A percentile compares a stretch with the other conserved stretches of the same genome.
Conservation (phyloP, 2,113 vertebrate species). For the Ciconia boyciana region DNA sequence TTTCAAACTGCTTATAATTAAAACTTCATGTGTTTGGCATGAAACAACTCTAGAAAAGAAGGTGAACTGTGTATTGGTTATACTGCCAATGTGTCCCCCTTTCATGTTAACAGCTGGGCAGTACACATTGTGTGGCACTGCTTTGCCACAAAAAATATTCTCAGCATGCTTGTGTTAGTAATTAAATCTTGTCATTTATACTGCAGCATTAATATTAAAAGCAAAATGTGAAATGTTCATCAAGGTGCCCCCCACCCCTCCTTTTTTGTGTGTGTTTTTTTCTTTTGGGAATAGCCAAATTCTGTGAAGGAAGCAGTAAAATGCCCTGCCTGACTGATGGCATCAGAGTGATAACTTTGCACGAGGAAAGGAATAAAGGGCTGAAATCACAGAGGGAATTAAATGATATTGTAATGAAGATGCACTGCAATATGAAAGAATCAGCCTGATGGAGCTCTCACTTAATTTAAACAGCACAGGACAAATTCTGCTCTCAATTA, state of each 20-base stretch:
- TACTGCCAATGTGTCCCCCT: neutral
- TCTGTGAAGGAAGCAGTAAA: neutral
- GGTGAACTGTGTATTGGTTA: slow-evolving; percentile 44
- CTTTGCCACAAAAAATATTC: neutral
- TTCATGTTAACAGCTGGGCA: slow-evolving; percentile 52
- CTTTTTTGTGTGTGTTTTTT: neutral
- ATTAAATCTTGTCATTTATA: neutral
- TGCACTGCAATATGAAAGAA: slow-evolving; percentile 23
- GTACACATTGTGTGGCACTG: neutral
- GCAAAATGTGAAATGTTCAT: neutral
- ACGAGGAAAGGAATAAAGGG: neutral
- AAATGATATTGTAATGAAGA: slow-evolving; percentile 17
- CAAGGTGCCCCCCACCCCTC: rapidly evolving
- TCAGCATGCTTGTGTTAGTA: neutral
- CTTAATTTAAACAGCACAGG: slow-evolving; percentile 18
- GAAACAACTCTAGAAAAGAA: slow-evolving; percentile 16
- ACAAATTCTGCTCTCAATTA: slow-evolving; percentile 40
- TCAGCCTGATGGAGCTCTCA: slow-evolving; percentile 21
- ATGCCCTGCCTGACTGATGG: neutral
- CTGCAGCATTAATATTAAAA: slow-evolving; percentile 28
- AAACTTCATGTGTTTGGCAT: slow-evolving; percentile 72
- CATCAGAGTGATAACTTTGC: neutral
- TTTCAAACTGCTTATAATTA: slow-evolving; percentile 74
- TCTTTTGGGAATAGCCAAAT: neutral
- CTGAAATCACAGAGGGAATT: slow-evolving; percentile 13